A percentile compares a stretch with the other conserved stretches of the same genome.
phyloP scores from a whole-genome alignment of 1,140 invertebrate species.

The Papilio xuthus region DNA sequence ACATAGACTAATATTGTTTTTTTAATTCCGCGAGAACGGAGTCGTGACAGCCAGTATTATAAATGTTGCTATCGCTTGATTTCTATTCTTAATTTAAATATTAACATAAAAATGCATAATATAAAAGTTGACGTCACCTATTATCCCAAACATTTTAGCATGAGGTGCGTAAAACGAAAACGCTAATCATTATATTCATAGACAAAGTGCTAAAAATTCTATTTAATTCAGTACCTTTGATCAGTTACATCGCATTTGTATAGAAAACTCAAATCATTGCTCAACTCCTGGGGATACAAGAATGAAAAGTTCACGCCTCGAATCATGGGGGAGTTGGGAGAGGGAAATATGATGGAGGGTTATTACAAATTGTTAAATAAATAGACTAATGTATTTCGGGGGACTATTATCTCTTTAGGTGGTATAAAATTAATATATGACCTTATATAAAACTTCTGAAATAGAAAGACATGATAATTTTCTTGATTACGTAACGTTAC shows the following conservation, averaged over 20 bases:
- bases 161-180: neutral
- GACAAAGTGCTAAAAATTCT: neutral
- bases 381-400: slow-evolving; percentile 2
- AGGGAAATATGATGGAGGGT: neutral
- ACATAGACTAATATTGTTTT: too few species aligned
- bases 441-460: neutral
- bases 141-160: neutral
- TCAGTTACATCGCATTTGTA: neutral
- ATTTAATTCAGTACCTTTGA: neutral
- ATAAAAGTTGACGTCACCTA: neutral
- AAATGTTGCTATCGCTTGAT: too few species aligned
- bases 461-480: neutral
- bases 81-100: too few species aligned
- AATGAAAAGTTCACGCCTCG: neutral
- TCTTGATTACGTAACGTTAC: neutral
- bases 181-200: neutral
- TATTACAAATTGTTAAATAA: neutral
- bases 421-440: neutral
- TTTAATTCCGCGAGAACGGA: too few species aligned
- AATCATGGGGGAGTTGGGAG: neutral
- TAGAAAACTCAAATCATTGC: slow-evolving; percentile 4
- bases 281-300: neutral
- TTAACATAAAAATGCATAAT: neutral
- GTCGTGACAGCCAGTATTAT: too few species aligned
- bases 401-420: neutral